Percentiles rank a stretch among this genome's conserved stretches.
Evolutionary conservation across 2,113 vertebrate genomes (phyloP).

Genomic region (Lutjanus erythropterus): DNA sequence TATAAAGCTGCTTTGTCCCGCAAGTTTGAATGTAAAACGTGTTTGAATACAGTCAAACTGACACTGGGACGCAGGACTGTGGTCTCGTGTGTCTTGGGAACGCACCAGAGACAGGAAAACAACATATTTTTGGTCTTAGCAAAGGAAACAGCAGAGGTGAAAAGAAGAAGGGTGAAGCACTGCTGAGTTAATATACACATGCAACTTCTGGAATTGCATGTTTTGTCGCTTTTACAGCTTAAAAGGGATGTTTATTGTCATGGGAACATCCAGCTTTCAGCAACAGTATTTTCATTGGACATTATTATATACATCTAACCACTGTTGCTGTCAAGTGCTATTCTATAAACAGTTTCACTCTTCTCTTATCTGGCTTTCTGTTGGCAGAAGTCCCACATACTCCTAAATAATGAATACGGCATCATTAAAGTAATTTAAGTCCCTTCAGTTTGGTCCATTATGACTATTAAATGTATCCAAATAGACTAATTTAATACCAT

Average conservation of each 20-base stretch:
- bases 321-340: not conserved
- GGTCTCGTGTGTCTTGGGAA: conserved; percentile 14
- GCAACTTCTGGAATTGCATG: conserved; percentile 9
- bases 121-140: conserved; percentile 13
- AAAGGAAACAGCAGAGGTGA: not conserved
- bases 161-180: not conserved
- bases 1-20: conserved; percentile 34
- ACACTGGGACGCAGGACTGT: conserved; percentile 8
- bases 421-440: conserved; percentile 27
- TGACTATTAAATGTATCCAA: conserved; percentile 6
- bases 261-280: conserved; percentile 4
- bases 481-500: conserved; percentile 29
- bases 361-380: conserved; percentile 5
- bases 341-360: not conserved
- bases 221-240: conserved; percentile 16
- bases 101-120: not conserved
- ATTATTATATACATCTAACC: not conserved
- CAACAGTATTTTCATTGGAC: conserved; percentile 1
- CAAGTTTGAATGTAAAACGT: conserved; percentile 2
- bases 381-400: not conserved
- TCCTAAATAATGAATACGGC: not conserved
- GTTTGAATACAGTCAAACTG: not conserved
- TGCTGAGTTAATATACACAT: not conserved
- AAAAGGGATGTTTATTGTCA: conserved; percentile 7
- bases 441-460: conserved; percentile 17